Base-by-base conservation (phyloP, 1,140 invertebrate species). In the Linepithema humile region DNA sequence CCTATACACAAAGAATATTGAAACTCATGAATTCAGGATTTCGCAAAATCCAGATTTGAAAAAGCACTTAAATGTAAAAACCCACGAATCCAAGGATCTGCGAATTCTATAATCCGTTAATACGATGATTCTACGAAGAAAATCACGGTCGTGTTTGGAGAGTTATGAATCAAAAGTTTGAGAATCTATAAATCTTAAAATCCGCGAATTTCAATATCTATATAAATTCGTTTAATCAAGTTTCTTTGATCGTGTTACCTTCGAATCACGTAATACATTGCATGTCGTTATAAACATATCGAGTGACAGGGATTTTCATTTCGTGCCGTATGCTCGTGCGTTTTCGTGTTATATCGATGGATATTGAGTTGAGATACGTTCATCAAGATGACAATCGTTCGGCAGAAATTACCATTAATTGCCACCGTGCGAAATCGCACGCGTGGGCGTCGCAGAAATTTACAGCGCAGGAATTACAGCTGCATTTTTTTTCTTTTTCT, bases 361-460 rank as follows among this genome's bases (percentile, higher is more conserved):
- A 78, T 78, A 80, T 80, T 55, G 48, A 2, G 23, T 80, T 26
- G 48, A 69, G 23, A 80, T 70, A 55, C n/a, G 17, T 43, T 69
- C 64, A 20, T 65, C 48, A 29, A 32, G 23, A 55, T 67, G 23
- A 78, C 62, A 67, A 69, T 80, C 75, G 45, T 23, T 67, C 35
- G 50, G 48, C 17, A 43, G 50, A 57, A 80, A 80, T 53, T 5
- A 17, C 50, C 35, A 32, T 55, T 78, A 80, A 70, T 70, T 43
- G 64, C 1, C 35, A 5, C 23, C 35, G 64, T 26, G 48, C 17
- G 60, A 69, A 32, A 80, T 70, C 32, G 26, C 5, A 35, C 35
- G 35, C 75, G 32, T 40, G 35, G 32, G 10, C 7, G 43, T 26
- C 26, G 43, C 48, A 17, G 48, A n/a, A 55, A 53, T 55, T n/a